Base-by-base conservation (phyloP, 1,140 invertebrate species). In the Drosophila lacteicornis region DNA sequence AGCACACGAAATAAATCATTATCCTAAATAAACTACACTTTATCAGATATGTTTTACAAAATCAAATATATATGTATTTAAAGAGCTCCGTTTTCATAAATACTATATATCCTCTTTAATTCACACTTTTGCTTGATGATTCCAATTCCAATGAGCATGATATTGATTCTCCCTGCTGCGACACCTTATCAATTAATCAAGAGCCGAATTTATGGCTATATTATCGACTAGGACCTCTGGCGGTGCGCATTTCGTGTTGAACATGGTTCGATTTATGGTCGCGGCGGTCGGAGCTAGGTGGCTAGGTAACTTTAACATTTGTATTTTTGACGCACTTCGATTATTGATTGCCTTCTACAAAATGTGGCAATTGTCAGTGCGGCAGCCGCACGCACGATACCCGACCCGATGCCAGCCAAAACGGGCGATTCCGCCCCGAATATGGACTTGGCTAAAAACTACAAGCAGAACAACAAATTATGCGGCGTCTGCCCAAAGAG, bases 281-380 rank as follows among this genome's bases (percentile, higher is more conserved):
- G 38, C 30, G 7, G 11, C 27, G 42, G 40, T 47, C 4, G 46
- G 36, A 40, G 61, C 53, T 36, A 17, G 43, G 47, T 9, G 45
- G 53, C 62, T 55, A 46, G 63, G 60, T 68, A 73, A 69, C 68
- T 84, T 71, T 49, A 90, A 84, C 78, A 90, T 88, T 88, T 90
- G 78, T 90, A 69, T 66, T 63, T 58, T 91, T 91, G 86, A 88
- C 85, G 86, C 75, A 90, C 86, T 85, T 91, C 71, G 81, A 40
- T 85, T 90, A 90, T 90, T 91, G 85, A 90, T 90, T 90, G 86
- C 27, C 79, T 78, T 56, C 75, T 86, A 91, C 82, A 82, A 91
- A 91, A 90, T 91, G 85, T 90, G 86, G 81, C 82, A 88, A 90
- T 76, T 90, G 75, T 77, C 53, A 45, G 70, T 77, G 62, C 56